Evolutionary conservation across 1,140 invertebrate species (phyloP).

Genomic region (Phocides pigmalion): DNA sequence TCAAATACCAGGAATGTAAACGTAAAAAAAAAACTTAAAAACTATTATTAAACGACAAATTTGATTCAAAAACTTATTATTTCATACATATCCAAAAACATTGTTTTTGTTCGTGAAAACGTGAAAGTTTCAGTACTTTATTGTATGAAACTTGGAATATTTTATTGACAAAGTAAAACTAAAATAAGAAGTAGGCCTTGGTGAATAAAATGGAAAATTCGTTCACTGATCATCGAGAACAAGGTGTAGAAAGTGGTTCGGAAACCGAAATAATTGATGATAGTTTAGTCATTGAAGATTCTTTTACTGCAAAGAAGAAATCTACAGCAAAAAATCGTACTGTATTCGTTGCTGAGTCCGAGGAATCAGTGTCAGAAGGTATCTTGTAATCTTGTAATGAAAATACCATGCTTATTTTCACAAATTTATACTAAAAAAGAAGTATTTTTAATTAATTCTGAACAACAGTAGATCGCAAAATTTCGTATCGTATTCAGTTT

Average conservation of each 20-base stretch:
- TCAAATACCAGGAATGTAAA: neutral
- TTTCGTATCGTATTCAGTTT: no score
- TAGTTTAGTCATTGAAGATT: slow-evolving; percentile 57
- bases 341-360: slow-evolving; percentile 67
- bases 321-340: slow-evolving; percentile 60
- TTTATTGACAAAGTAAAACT: neutral
- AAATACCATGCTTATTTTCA: neutral
- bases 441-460: no score
- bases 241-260: slow-evolving; percentile 51
- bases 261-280: slow-evolving; percentile 66
- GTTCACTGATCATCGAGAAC: slow-evolving; percentile 71
- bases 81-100: neutral
- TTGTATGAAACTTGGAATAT: slow-evolving; percentile 9
- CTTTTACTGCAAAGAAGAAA: slow-evolving; percentile 53
- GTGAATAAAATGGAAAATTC: slow-evolving; percentile 64
- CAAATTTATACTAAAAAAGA: no score
- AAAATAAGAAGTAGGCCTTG: slow-evolving; percentile 5
- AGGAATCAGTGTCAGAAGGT: slow-evolving; percentile 63
- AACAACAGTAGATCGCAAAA: no score
- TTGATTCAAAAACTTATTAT: neutral
- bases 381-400: no score
- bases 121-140: slow-evolving; percentile 8
- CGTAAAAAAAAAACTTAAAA: slow-evolving; percentile 5
- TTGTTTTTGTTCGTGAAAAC: neutral
- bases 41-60: neutral